These are phyloP conservation scores for Channa maculata DNA, from an alignment of 2,113 vertebrate genomes.

Conservation along the genomic window DNA sequence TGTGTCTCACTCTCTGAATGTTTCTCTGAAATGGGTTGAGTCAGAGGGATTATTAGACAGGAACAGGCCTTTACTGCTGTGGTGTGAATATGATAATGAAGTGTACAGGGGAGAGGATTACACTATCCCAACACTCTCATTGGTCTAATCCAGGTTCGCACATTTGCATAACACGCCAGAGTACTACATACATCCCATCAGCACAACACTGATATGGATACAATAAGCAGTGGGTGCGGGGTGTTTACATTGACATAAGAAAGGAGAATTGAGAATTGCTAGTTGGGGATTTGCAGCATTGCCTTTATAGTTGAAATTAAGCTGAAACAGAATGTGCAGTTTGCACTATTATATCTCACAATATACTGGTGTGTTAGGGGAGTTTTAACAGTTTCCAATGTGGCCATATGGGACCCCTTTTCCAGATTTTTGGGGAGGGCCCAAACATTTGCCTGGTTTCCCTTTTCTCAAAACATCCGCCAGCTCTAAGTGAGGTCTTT, in stretches of 20 bases:
- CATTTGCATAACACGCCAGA: conserved; percentile 67
- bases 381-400: conserved; percentile 44
- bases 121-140: conserved; percentile 65
- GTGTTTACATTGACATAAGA: conserved; percentile 57
- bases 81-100: conserved; percentile 73
- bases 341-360: conserved; percentile 29
- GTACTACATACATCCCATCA: conserved; percentile 41
- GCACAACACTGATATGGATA: conserved; percentile 55
- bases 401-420: no score
- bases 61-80: conserved; percentile 44
- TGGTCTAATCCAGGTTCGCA: conserved; percentile 68
- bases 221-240: conserved; percentile 46
- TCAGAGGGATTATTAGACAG: conserved; percentile 66
- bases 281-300: conserved; percentile 47
- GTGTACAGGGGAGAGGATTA: conserved; percentile 74
- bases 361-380: conserved; percentile 29
- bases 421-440: no score
- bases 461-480: neutral
- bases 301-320: conserved; percentile 49
- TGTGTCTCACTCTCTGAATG: conserved; percentile 7
- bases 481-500: conserved; percentile 20
- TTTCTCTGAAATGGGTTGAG: conserved; percentile 42
- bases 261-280: conserved; percentile 44
- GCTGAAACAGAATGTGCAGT: conserved; percentile 62
- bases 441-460: no score